Conservation (phyloP, 2,888 invertebrate genomes). For the Netelia inedita region DNA sequence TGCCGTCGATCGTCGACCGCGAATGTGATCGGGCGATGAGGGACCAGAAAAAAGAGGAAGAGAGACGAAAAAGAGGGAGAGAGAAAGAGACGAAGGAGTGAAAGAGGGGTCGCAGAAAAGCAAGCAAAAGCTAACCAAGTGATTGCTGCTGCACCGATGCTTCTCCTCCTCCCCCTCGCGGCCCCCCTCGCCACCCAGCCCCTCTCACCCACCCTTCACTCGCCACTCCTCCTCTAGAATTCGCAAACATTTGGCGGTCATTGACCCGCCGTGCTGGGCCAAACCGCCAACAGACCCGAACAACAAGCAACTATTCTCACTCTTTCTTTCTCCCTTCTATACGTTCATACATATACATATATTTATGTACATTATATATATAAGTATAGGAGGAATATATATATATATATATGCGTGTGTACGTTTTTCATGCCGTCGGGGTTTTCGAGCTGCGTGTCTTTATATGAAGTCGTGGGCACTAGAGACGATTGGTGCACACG, state of each 20-base stretch:
- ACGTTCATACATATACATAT: slow-evolving; percentile 4
- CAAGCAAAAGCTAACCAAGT: slow-evolving; percentile 56
- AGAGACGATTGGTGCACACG: slow-evolving; percentile 65
- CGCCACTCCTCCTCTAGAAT: slow-evolving; percentile 72
- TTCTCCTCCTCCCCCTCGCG: slow-evolving; percentile 63
- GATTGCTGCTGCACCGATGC: slow-evolving; percentile 61
- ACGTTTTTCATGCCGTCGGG: slow-evolving; percentile 36
- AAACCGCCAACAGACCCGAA: slow-evolving; percentile 81
- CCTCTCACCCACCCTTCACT: slow-evolving; percentile 65
- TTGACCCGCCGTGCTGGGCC: slow-evolving; percentile 81
- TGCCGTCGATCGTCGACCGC: slow-evolving; percentile 63
- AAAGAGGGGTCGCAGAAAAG: slow-evolving; percentile 49
- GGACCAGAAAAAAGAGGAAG: slow-evolving; percentile 70
- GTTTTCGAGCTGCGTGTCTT: slow-evolving; percentile 58
- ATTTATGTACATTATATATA: neutral
- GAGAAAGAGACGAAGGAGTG: slow-evolving; percentile 55
- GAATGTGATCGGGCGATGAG: slow-evolving; percentile 66
- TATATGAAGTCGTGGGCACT: slow-evolving; percentile 61
- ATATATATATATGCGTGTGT: slow-evolving; percentile 4
- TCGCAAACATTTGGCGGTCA: slow-evolving; percentile 84
- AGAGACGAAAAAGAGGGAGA: slow-evolving; percentile 66
- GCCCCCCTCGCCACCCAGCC: slow-evolving; percentile 8
- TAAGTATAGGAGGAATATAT: neutral
- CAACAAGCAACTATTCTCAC: slow-evolving; percentile 80
- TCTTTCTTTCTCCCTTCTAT: slow-evolving; percentile 55